Evolutionary conservation across 2,113 vertebrate species (phyloP).

Genomic region (Psammodynastes pulverulentus): DNA sequence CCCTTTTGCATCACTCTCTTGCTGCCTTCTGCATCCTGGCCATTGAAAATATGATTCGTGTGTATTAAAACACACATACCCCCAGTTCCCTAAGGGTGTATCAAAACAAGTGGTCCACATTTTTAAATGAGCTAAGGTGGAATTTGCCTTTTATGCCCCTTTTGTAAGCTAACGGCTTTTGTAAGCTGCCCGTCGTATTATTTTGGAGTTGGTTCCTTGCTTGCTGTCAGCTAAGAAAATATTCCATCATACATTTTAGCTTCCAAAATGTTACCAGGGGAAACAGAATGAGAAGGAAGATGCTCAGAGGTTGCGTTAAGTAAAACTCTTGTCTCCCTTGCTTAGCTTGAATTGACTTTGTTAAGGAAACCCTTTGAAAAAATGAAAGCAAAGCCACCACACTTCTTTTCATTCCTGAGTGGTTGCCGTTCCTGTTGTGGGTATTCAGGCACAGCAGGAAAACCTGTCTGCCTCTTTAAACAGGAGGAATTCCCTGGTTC

Average conservation of each 20-base stretch:
- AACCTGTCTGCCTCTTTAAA: background rate
- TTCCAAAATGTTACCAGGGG: background rate
- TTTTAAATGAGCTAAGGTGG: background rate
- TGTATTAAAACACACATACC: background rate
- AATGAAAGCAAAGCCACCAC: constrained; percentile 1
- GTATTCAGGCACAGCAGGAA: background rate
- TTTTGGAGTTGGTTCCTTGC: background rate
- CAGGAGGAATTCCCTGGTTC: background rate
- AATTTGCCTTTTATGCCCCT: background rate
- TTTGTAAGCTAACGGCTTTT: background rate
- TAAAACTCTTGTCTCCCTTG: too few relatives aligned
- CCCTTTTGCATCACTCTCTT: background rate
- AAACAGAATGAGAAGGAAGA: background rate
- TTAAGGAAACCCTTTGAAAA: constrained; percentile 23
- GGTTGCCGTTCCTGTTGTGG: background rate
- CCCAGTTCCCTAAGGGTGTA: background rate
- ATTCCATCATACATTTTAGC: background rate
- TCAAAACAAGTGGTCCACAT: background rate
- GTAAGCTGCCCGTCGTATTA: background rate
- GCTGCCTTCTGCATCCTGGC: background rate
- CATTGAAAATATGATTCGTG: background rate
- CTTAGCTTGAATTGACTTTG: background rate
- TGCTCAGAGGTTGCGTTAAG: background rate
- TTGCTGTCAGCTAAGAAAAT: background rate
- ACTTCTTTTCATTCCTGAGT: background rate